Base-by-base conservation (phyloP, 2,113 vertebrate genomes). In the Synchiropus splendidus region DNA sequence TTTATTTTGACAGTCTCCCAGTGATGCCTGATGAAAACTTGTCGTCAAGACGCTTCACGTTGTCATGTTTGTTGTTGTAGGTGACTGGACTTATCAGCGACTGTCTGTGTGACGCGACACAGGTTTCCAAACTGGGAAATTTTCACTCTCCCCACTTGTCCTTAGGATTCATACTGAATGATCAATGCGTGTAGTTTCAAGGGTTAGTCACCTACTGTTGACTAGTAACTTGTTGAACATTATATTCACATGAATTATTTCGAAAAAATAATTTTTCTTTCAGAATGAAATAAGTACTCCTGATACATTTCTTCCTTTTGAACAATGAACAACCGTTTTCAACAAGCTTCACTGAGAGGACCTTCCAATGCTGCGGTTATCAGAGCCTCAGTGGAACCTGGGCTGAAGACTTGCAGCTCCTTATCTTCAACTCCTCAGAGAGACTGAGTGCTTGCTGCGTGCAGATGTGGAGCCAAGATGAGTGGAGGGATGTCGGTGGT, bases 341-440 rank as follows among this genome's bases (percentile, higher is more conserved):
- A 27, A 27, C 4, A 5, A 27, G 4, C 21, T 5, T 4, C 21
- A 4, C 8, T 27, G 21, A 67, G 27, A 50, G 61, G 53, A 51
- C 43, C 45, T 42, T 58, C 51, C 46, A 53, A 52, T 72, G 57
- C 71, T 45, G 72, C 17, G 2, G 54, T 61, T 75, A 80, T 80
- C 72, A 37, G 59, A 45, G 35, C 43, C 36, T 2, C 39, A 27
- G 62, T 48, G 56, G 71, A 60, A 57, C 60, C 72, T 62, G 71
- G 65, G 73, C 60, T 49, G 8, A 54, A 38, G 49, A 75, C 63
- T 58, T 43, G 55, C 71, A 39, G 61, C n/a, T n/a, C 57, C 48
- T 78, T 82, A 83, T 83, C 82, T 70, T n/a, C 27, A 31, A 2
- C 61, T 60, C 60, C 41, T 57, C 61, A 60, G 36, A 21, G 45